phyloP scores from a whole-genome alignment of 2,113 vertebrate species.

The Gopherus evgoodei region DNA sequence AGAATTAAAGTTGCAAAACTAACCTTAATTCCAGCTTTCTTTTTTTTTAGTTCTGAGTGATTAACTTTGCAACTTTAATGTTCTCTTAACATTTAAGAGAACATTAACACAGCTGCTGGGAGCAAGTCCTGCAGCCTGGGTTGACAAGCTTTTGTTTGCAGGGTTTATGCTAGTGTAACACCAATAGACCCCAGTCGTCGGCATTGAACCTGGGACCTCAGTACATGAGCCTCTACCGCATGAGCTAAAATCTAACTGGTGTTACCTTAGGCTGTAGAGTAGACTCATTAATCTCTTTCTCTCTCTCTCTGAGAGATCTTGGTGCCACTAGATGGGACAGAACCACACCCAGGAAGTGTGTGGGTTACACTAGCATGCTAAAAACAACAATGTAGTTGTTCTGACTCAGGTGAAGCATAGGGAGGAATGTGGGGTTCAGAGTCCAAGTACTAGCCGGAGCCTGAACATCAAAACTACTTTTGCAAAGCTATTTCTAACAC shows the following conservation, averaged over 20 bases:
- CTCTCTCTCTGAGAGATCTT: too few species aligned
- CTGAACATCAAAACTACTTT: neutral
- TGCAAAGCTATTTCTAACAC: neutral
- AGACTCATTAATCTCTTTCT: too few species aligned
- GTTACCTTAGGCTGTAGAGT: too few species aligned
- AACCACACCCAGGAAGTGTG: too few species aligned
- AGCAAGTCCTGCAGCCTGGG: neutral
- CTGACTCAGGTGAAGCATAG: neutral
- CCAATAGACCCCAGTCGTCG: too few species aligned
- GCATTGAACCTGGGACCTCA: too few species aligned
- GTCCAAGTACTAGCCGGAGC: neutral
- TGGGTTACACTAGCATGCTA: neutral
- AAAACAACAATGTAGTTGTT: neutral
- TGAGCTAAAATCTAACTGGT: too few species aligned
- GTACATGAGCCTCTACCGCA: too few species aligned
- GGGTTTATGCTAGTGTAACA: neutral
- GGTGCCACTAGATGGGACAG: too few species aligned
- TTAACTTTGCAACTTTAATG: neutral
- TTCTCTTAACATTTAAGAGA: neutral
- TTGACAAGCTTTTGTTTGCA: neutral
- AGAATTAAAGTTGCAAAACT: neutral
- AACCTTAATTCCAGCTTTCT: neutral
- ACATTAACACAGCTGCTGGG: neutral
- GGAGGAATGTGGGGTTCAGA: neutral
- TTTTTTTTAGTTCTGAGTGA: neutral